phyloP scores from a whole-genome alignment of 1,140 invertebrate genomes.

The Andricus grossulariae region DNA sequence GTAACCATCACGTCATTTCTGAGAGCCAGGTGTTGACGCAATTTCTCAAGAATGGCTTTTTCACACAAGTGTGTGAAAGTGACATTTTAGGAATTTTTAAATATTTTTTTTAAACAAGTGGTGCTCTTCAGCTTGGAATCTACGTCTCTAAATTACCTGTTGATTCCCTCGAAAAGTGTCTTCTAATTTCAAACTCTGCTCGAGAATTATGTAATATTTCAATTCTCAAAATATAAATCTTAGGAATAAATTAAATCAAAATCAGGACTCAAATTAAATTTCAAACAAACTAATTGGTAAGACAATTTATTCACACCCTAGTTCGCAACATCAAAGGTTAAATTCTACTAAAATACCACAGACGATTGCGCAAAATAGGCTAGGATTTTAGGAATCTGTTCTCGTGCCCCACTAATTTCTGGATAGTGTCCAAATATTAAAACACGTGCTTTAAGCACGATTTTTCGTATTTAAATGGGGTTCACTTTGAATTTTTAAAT shows the following conservation, averaged over 20 bases:
- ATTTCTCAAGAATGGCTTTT: background rate
- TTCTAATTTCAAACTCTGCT: too few species aligned
- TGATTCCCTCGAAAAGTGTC: background rate
- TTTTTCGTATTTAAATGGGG: conserved; percentile 41
- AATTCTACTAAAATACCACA: background rate
- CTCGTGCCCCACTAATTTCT: background rate
- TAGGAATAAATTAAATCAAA: too few species aligned
- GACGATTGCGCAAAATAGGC: background rate
- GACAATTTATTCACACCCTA: background rate
- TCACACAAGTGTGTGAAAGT: background rate
- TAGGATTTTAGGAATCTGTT: background rate
- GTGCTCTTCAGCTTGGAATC: background rate
- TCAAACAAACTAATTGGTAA: too few species aligned
- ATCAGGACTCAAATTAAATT: too few species aligned
- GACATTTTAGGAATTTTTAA: background rate
- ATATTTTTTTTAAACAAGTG: background rate
- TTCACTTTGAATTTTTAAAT: too few species aligned
- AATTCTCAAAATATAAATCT: too few species aligned
- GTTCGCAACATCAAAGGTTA: background rate
- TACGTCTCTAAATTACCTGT: background rate
- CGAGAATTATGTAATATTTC: too few species aligned
- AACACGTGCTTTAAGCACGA: conserved; percentile 15
- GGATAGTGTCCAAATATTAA: background rate
- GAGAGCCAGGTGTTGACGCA: background rate
- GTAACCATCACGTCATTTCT: conserved; percentile 16